Base-by-base conservation (phyloP, 2,797 vertebrate species). In the Enteromius thamalakanensis region DNA sequence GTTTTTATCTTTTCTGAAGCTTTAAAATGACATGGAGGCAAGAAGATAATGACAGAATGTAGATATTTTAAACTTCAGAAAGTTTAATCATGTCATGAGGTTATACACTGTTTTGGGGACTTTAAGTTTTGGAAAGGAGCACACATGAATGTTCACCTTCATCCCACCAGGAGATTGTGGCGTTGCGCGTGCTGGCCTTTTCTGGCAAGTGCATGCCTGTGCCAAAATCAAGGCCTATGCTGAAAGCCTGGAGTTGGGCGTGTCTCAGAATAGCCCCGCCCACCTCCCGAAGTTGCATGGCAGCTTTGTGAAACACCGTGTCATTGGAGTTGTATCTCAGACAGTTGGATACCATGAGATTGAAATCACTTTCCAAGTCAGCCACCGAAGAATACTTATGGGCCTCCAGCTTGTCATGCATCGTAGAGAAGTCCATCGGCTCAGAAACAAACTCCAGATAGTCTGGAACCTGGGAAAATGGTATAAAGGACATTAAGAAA, bases 291-390 rank as follows among this genome's bases (percentile, higher is more conserved):
- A 99, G 94, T 77, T 97, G 96, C 89, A 97, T 92, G 88, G 98
- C 98, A 85, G 97, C 93, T 92, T 96, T 96, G 93, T 99, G 97
- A 94, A 99, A 99, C 95, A 98, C 94, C 47, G 97, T 99, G 92
- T 99, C 98, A 94, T 96, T 97, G 93, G 97, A 97, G 95, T 99
- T 99, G 95, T 99, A 99, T 90, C 95, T 97, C 94, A 99, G 95
- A 93, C 98, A 99, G 95, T 99, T 99, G 91, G 96, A 95, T 92
- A 99, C 96, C 95, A 99, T 98, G 88, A 99, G 96, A 88, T 97
- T 95, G 91, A 99, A 99, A 94, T 99, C 98, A 85, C 93, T 95
- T 94, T 99, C 97, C 88, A 99, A 96, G 85, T 98, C 97, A 11
- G 94, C 91, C 86, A 99, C 93, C 45, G 96, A 96, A 92, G 91